Conservation (phyloP, 2,888 invertebrate genomes). For the Nymphalis c-album region DNA sequence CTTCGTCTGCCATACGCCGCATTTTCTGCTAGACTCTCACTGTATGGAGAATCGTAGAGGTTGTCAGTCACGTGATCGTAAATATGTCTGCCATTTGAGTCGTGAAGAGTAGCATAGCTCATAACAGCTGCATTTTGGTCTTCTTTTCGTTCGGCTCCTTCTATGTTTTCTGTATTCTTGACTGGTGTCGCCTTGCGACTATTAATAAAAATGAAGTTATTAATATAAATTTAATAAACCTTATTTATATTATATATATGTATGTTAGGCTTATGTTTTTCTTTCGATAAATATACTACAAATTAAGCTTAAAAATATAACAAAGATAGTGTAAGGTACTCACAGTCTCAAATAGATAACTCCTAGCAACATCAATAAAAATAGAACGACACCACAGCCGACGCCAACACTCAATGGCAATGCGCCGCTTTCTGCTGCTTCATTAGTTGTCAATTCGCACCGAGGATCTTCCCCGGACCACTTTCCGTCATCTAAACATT, state of each 20-base stretch:
- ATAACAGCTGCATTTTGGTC: constrained; percentile 93
- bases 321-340: constrained; percentile 60
- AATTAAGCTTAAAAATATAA: too few species aligned
- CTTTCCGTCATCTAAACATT: constrained; percentile 90
- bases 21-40: constrained; percentile 80
- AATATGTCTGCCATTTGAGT: constrained; percentile 80
- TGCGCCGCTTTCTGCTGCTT: constrained; percentile 86
- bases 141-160: constrained; percentile 92
- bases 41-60: constrained; percentile 88
- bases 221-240: background rate
- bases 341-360: constrained; percentile 91
- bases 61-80: constrained; percentile 83
- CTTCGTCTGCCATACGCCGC: constrained; percentile 70
- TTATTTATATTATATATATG: too few species aligned
- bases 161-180: constrained; percentile 93
- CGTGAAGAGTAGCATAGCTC: constrained; percentile 92
- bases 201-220: constrained; percentile 27
- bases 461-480: constrained; percentile 94
- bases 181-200: constrained; percentile 92
- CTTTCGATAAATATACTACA: too few species aligned
- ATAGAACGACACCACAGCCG: constrained; percentile 90
- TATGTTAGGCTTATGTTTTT: too few species aligned
- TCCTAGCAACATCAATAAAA: constrained; percentile 88
- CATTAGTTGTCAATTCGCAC: constrained; percentile 87
- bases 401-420: constrained; percentile 91